Evolutionary conservation across 2,888 invertebrate species (phyloP).

Genomic region (Heliconius erato): DNA sequence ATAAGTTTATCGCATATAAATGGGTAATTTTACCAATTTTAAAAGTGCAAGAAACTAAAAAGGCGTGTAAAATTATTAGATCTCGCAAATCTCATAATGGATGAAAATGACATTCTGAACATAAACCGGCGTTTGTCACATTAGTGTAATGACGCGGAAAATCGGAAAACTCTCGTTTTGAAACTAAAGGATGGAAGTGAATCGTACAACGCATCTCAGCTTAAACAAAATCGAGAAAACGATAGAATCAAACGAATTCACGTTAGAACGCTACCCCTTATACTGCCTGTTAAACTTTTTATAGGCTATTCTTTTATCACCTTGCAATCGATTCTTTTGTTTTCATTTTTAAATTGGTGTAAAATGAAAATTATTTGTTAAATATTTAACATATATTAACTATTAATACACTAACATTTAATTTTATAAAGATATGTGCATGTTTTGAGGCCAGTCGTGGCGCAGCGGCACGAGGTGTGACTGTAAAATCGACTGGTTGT

Average conservation of each 20-base stretch:
- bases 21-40: slow-evolving; percentile 11
- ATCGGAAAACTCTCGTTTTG: slow-evolving; percentile 76
- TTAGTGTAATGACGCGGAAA: slow-evolving; percentile 78
- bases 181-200: slow-evolving; percentile 72
- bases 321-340: neutral
- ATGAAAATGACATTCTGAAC: slow-evolving; percentile 79
- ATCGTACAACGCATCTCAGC: slow-evolving; percentile 31
- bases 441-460: too few species aligned
- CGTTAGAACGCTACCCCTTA: neutral
- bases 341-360: too few species aligned
- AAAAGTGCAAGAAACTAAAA: slow-evolving; percentile 58
- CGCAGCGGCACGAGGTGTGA: too few species aligned
- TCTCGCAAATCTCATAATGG: slow-evolving; percentile 79
- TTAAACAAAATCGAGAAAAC: slow-evolving; percentile 4
- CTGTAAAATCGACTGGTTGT: too few species aligned
- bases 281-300: slow-evolving; percentile 11
- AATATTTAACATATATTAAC: too few species aligned
- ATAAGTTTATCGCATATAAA: neutral
- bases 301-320: neutral
- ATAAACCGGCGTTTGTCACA: slow-evolving; percentile 81
- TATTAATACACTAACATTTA: too few species aligned
- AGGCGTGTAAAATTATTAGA: slow-evolving; percentile 74
- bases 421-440: too few species aligned
- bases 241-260: slow-evolving; percentile 25
- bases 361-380: too few species aligned